phyloP scores from a whole-genome alignment of 1,140 invertebrate genomes.

The Phthorimaea operculella region DNA sequence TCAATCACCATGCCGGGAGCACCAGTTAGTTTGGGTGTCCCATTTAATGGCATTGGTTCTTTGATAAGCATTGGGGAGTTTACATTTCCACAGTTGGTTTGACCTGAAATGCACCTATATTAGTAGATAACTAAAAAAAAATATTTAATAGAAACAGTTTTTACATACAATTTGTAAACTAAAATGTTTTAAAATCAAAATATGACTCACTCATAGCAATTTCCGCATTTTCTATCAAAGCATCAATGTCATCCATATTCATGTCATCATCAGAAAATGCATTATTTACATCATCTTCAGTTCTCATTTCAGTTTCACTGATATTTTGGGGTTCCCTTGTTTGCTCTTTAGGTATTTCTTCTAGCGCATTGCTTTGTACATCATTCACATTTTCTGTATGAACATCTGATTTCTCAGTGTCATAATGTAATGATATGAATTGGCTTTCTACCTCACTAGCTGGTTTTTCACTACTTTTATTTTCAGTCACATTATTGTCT shows the following conservation, averaged over 20 bases:
- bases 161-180: no score
- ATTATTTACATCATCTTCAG: slow-evolving; percentile 12
- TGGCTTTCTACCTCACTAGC: neutral
- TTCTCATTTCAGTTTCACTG: slow-evolving; percentile 3
- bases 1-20: slow-evolving; percentile 71
- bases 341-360: neutral
- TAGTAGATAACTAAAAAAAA: no score
- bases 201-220: slow-evolving; percentile 30
- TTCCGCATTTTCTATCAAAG: slow-evolving; percentile 42
- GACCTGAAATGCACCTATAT: slow-evolving; percentile 6
- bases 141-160: no score
- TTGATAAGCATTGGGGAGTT: slow-evolving; percentile 18
- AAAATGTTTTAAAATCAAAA: slow-evolving; percentile 5
- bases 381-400: neutral
- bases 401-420: slow-evolving; percentile 9
- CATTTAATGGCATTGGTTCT: slow-evolving; percentile 19
- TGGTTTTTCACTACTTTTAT: neutral
- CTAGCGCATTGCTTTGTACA: neutral
- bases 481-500: no score
- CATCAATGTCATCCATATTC: slow-evolving; percentile 48
- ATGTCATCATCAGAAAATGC: slow-evolving; percentile 44
- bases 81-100: slow-evolving; percentile 1
- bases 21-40: slow-evolving; percentile 69
- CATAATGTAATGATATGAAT: slow-evolving; percentile 9
- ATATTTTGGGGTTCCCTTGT: neutral